Percentiles rank a stretch among this genome's conserved stretches.
These are phyloP conservation scores for Brienomyrus brachyistius DNA, from an alignment of 2,113 vertebrate species.

Conservation along the genomic window DNA sequence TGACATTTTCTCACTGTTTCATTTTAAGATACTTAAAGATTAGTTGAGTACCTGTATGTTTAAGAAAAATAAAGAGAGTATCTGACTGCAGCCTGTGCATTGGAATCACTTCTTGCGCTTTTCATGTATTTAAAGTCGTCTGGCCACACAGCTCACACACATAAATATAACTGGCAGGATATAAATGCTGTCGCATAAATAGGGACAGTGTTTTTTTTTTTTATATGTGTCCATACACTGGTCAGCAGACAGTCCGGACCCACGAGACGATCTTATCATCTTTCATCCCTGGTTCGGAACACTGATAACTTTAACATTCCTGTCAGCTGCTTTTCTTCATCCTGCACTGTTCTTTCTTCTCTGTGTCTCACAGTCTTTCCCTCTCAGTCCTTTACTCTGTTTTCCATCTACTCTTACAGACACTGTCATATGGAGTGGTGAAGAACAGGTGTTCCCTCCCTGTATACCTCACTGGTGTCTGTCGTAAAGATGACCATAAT, in stretches of 20 bases:
- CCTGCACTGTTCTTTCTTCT: background rate
- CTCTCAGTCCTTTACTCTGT: background rate
- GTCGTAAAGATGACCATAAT: background rate
- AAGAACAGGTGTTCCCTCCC: background rate
- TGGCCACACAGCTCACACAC: background rate
- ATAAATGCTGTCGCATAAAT: background rate
- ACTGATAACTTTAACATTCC: background rate
- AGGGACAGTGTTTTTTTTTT: background rate
- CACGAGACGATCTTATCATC: background rate
- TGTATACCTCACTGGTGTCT: background rate
- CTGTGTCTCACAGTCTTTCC: background rate
- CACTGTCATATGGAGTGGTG: background rate
- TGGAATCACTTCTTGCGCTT: background rate
- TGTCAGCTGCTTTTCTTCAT: background rate
- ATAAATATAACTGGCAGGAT: background rate
- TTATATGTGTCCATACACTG: background rate
- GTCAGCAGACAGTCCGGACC: background rate
- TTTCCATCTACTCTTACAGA: background rate
- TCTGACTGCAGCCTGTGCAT: background rate
- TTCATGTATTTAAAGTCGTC: conserved; percentile 3
- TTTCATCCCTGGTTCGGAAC: background rate
- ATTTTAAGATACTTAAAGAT: background rate
- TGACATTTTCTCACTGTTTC: background rate
- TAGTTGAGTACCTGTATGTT: background rate
- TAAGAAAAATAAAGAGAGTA: background rate